Base-by-base conservation (phyloP, 2,797 vertebrate genomes). In the Hyperoplus immaculatus region DNA sequence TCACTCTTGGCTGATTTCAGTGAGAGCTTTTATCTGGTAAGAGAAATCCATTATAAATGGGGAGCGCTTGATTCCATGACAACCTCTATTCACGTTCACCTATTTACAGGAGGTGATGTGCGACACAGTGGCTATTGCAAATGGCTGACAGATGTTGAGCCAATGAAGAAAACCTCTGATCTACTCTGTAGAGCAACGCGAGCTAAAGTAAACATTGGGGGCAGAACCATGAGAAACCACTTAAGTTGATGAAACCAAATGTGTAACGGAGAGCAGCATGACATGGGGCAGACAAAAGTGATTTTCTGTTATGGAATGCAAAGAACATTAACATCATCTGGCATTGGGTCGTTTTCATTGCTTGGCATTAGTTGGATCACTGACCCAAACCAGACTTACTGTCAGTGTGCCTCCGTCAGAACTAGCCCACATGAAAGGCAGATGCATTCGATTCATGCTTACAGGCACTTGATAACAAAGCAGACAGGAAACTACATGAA, bases 121-220 rank as follows among this genome's bases (percentile, higher is more conserved):
- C 5, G 18, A 56, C 64, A 83, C 56, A 61, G 49, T 7, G 21
- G 54, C 68, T 78, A 49, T 67, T 72, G 72, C 69, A 88, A 85
- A 93, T 73, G 77, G 68, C 60, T 68, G 63, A 73, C 86, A 91
- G 82, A 91, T 91, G 86, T 77, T 53, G 46, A 81, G 66, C 42
- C 65, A 61, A 69, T 11, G 9, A 64, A 57, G 12, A 72, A 63
- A 77, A 77, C 14, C 50, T 76, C 63, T 75, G 77, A 88, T 85
- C 76, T 77, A 10, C 72, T 69, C 75, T 65, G 69, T 71, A 69
- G 67, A 67, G 55, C 66, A 5, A 57, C 1, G 15, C 54, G 3
- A 72, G 36, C 56, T 60, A 49, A 18, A 65, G 39, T 78, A 81
- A 78, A 84, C 57, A 81, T 14, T 43, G 42, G 50, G 38, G 29